phyloP scores from a whole-genome alignment of 1,140 invertebrate species.

The Calosoma granatense region DNA sequence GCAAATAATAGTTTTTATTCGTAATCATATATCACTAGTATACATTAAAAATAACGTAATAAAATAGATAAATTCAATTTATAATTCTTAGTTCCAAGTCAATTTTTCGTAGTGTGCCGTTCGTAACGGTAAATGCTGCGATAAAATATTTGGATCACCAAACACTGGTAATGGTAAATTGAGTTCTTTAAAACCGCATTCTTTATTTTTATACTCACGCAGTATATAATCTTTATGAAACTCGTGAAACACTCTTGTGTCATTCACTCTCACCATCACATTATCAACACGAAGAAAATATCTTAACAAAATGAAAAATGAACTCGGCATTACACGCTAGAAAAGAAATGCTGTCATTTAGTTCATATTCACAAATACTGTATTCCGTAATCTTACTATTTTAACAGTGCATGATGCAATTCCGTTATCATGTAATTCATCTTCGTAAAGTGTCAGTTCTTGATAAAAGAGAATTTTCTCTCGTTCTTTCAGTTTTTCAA shows the following conservation, averaged over 20 bases:
- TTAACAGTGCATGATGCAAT: constrained; percentile 82
- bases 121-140: constrained; percentile 28
- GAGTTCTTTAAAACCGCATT: constrained; percentile 56
- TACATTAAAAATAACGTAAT: too few relatives aligned
- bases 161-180: constrained; percentile 32
- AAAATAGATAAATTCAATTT: constrained; percentile 9
- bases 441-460: constrained; percentile 91
- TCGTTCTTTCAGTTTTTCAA: constrained; percentile 79
- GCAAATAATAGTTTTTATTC: too few relatives aligned
- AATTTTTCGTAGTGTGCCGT: constrained; percentile 28
- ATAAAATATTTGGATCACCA: constrained; percentile 31
- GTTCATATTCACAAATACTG: constrained; percentile 10
- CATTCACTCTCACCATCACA: constrained; percentile 79
- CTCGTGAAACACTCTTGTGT: constrained; percentile 87
- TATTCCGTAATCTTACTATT: constrained; percentile 60
- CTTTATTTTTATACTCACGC: constrained; percentile 64
- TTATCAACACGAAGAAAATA: constrained; percentile 92
- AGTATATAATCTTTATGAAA: constrained; percentile 62
- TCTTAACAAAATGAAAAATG: constrained; percentile 84
- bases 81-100: constrained; percentile 25
- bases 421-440: constrained; percentile 97
- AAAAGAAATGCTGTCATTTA: constrained; percentile 27
- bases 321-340: constrained; percentile 89
- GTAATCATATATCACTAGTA: too few relatives aligned
- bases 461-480: constrained; percentile 94